Conservation (phyloP, 2,113 vertebrate genomes). For the Climacteris rufus region DNA sequence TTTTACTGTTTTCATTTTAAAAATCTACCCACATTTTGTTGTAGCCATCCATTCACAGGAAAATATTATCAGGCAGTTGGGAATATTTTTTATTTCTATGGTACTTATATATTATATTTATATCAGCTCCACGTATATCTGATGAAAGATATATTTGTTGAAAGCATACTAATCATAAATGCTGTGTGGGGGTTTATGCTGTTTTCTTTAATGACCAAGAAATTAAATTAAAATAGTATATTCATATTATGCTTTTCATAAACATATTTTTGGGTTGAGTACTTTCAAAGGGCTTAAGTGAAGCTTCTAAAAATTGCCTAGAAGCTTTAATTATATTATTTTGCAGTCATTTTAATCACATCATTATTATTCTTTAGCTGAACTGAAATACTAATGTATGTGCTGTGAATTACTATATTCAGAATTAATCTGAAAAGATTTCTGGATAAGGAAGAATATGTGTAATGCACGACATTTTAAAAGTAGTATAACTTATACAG, state of each 20-base stretch:
- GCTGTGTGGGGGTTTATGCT: background rate
- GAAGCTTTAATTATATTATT: background rate
- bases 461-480: background rate
- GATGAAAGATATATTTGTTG: background rate
- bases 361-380: constrained; percentile 3
- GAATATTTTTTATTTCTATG: background rate
- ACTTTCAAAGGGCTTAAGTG: background rate
- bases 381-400: background rate
- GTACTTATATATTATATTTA: background rate
- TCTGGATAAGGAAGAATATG: background rate
- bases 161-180: background rate
- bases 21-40: background rate
- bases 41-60: background rate
- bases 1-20: background rate
- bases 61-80: background rate
- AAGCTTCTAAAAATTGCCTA: background rate
- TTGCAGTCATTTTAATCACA: constrained; percentile 12
- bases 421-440: background rate
- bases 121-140: background rate
- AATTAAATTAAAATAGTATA: background rate
- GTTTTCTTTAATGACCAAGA: background rate
- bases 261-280: background rate
- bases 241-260: background rate
- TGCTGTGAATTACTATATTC: background rate
- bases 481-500: background rate